Evolutionary conservation across 2,888 invertebrate genomes (phyloP).

Genomic region (Drosophila stalkeri): DNA sequence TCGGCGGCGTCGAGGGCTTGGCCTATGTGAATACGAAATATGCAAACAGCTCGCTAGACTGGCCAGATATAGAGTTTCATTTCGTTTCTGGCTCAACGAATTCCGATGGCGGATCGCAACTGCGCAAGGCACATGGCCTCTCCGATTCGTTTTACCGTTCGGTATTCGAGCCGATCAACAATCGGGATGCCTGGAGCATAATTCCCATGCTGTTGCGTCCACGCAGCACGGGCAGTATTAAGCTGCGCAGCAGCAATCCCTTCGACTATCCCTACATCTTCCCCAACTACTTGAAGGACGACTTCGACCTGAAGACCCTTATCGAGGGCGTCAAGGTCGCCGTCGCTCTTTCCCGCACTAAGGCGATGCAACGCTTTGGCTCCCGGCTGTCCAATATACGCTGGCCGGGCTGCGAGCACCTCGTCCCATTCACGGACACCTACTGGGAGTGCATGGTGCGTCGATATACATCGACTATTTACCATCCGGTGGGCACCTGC

Average conservation of each 20-base stretch:
- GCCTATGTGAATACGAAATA: conserved; percentile 95
- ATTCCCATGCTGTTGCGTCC: conserved; percentile 94
- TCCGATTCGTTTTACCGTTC: conserved; percentile 90
- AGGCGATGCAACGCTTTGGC: conserved; percentile 90
- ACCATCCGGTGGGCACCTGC: conserved; percentile 94
- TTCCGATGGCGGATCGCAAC: conserved; percentile 93
- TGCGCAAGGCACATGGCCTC: conserved; percentile 92
- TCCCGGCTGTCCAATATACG: conserved; percentile 89
- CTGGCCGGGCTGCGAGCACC: conserved; percentile 91
- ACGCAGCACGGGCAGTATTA: conserved; percentile 92
- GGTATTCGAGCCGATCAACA: conserved; percentile 91
- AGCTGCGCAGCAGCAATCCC: conserved; percentile 92
- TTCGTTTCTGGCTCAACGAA: conserved; percentile 94
- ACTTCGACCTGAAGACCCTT: conserved; percentile 91
- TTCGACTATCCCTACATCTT: conserved; percentile 95
- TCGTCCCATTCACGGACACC: conserved; percentile 89
- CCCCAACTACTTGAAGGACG: conserved; percentile 95
- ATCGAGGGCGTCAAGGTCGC: conserved; percentile 95
- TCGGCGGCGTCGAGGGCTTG: conserved; percentile 95
- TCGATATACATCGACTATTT: conserved; percentile 93
- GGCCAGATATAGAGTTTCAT: conserved; percentile 95
- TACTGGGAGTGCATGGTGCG: conserved; percentile 96
- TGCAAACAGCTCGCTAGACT: conserved; percentile 91
- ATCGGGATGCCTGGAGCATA: conserved; percentile 93
- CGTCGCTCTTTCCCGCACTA: conserved; percentile 91